Base-by-base conservation (phyloP, 2,888 invertebrate species). In the Laothoe populi region DNA sequence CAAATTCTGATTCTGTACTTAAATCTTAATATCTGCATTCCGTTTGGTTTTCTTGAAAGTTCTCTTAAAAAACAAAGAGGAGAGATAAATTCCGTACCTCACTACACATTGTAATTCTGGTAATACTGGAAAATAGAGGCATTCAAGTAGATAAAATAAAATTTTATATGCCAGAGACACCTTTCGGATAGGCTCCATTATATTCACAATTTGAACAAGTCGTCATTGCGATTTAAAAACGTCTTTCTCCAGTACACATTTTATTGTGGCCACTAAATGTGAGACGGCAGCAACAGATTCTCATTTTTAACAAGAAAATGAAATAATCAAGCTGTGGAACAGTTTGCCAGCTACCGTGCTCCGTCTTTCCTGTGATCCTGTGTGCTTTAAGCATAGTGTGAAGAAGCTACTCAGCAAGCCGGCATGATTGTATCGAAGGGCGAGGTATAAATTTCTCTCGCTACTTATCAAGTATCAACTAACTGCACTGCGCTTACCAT, bases 141-240 rank as follows among this genome's bases (percentile, higher is more conserved):
- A 61, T 64, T 60, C 58, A 69, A 68, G 23, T 21, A n/a, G 59
- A 70, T 64, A 68, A 69, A 72, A 70, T 69, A 74, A 73, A 68
- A 66, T 68, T 72, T 73, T 73, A 75, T 72, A 72, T 70, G 72
- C 73, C 71, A 75, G 71, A 76, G 72, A 71, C 73, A 73, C 68
- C 67, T 66, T 74, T 69, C 70, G 69, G 69, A 73, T 70, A 81
- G 78, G 78, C 79, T 78, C 84, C 81, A 88, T 87, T 88, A 86
- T 87, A 83, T 82, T 83, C 82, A 78, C 83, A 80, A 79, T 75
- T 71, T 78, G 84, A 85, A 83, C 82, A 88, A 86, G 84, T 85
- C 86, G 83, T 88, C 87, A 86, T 79, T 79, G 75, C 66, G 83
- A 87, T 86, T 87, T 89, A 87, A 89, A 88, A 90, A 88, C 84